Conservation (phyloP, 1,140 invertebrate genomes). For the Drosophila burlai region DNA sequence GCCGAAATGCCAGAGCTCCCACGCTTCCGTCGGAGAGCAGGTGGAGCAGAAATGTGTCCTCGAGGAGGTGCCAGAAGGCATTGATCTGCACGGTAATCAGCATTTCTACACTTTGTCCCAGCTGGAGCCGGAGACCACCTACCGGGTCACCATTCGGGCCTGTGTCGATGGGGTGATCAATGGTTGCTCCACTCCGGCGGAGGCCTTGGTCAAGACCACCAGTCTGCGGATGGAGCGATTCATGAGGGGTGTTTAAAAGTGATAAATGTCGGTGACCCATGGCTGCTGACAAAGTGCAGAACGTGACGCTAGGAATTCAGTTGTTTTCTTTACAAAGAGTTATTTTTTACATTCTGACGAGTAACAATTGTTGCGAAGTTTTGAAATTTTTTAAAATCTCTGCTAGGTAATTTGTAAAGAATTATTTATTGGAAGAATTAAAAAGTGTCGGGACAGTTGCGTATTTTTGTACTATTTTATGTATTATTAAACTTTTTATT, state of each 20-base stretch:
- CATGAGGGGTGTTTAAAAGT: constrained; percentile 40
- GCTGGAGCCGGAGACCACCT: constrained; percentile 45
- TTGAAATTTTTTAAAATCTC: too few relatives aligned
- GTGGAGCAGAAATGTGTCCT: constrained; percentile 61
- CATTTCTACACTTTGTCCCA: constrained; percentile 48
- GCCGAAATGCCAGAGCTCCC: constrained; percentile 37
- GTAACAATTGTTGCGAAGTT: not conserved
- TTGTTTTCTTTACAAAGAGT: not conserved
- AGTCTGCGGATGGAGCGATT: constrained; percentile 50
- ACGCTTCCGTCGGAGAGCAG: constrained; percentile 48
- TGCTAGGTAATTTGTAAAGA: not conserved
- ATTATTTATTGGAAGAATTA: not conserved
- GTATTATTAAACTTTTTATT: too few relatives aligned
- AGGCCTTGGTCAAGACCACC: constrained; percentile 44
- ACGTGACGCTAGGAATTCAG: not conserved
- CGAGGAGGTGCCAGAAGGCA: constrained; percentile 42
- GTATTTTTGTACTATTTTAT: not conserved
- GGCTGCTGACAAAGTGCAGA: not conserved
- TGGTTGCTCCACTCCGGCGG: constrained; percentile 63
- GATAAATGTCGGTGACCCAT: not conserved
- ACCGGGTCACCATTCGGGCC: constrained; percentile 63
- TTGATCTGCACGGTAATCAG: constrained; percentile 36
- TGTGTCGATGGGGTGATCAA: constrained; percentile 67
- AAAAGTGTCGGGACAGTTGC: not conserved
- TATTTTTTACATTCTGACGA: not conserved